Percentiles rank a stretch among this genome's conserved stretches.
phyloP scores from a whole-genome alignment of 2,888 invertebrate species.

The Camponotus fellah region DNA sequence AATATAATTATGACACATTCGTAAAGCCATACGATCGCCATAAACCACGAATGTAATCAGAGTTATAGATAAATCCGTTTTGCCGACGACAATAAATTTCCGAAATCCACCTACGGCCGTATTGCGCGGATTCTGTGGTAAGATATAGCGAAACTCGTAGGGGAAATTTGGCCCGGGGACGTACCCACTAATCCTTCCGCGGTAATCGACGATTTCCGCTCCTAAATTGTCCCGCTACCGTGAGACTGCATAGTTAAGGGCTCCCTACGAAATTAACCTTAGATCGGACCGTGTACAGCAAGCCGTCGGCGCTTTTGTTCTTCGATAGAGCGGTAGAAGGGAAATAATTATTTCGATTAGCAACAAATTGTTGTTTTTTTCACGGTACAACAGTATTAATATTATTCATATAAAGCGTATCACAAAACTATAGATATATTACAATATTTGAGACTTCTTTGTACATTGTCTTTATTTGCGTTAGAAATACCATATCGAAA shows the following conservation, averaged over 20 bases:
- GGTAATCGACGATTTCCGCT: slow-evolving; percentile 82
- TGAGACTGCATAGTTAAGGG: slow-evolving; percentile 52
- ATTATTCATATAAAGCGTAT: not conserved
- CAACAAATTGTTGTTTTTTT: slow-evolving; percentile 55
- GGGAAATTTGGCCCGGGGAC: slow-evolving; percentile 73
- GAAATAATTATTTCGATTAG: slow-evolving; percentile 75
- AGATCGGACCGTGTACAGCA: slow-evolving; percentile 36
- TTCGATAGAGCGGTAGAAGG: slow-evolving; percentile 41
- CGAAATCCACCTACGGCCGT: slow-evolving; percentile 73
- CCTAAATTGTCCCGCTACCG: slow-evolving; percentile 72
- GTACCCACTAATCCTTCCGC: slow-evolving; percentile 80
- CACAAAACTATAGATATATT: not conserved
- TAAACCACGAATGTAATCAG: slow-evolving; percentile 45
- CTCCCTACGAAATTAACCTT: slow-evolving; percentile 61
- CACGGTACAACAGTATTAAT: slow-evolving; percentile 22
- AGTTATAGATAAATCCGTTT: slow-evolving; percentile 67
- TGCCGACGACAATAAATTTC: slow-evolving; percentile 67
- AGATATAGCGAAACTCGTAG: slow-evolving; percentile 68
- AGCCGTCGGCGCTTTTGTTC: slow-evolving; percentile 68
- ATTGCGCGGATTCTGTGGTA: slow-evolving; percentile 61
- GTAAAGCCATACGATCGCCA: slow-evolving; percentile 25
- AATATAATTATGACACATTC: slow-evolving; percentile 30
- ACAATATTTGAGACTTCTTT: not conserved
- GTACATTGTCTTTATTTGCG: not conserved
- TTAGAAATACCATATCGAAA: not conserved